Base-by-base conservation (phyloP, 2,888 invertebrate species). In the Limenitis arthemis region DNA sequence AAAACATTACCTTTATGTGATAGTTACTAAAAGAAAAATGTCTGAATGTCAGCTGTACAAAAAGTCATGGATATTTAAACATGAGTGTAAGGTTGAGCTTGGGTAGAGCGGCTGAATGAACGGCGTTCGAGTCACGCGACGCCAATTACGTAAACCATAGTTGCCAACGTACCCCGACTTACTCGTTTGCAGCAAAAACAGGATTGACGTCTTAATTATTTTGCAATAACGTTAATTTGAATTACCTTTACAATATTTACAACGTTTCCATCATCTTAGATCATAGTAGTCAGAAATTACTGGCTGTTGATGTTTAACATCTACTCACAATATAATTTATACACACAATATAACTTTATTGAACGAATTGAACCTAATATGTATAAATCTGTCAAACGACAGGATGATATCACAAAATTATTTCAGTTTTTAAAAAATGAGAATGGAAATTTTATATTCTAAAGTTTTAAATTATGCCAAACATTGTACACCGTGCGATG, bases 131-230 rank as follows among this genome's bases (percentile, higher is more conserved):
- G 79, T 77, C 83, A 84, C 80, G 82, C 81, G 74, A 82, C 66
- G 62, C 58, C 56, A 56, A 61, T 81, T 81, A 81, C 77, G 75
- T 83, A 82, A 81, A 72, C 55, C 54, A 57, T 60, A 68, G 73
- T 79, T 78, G 73, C 72, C 72, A 73, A 72, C 72, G 72, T 64
- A 59, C 60, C 73, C 72, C 64, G 63, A 67, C 67, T 78, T 75
- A 71, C 79, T 75, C 70, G 78, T 74, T 75, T 78, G 79, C 78
- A 71, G 76, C 71, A 78, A 78, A 78, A 77, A 75, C 68, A 65
- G 64, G 63, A 66, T 65, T 74, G 78, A 76, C 75, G 77, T 73
- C 75, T 72, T 83, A 80, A 82, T 81, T 79, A 67, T 75, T 70
- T 75, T 80, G 76, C 77, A 76, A 75, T 75, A 70, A 67, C 67